Base-by-base conservation (phyloP, 2,113 vertebrate genomes). In the Rhabdomys dilectus region DNA sequence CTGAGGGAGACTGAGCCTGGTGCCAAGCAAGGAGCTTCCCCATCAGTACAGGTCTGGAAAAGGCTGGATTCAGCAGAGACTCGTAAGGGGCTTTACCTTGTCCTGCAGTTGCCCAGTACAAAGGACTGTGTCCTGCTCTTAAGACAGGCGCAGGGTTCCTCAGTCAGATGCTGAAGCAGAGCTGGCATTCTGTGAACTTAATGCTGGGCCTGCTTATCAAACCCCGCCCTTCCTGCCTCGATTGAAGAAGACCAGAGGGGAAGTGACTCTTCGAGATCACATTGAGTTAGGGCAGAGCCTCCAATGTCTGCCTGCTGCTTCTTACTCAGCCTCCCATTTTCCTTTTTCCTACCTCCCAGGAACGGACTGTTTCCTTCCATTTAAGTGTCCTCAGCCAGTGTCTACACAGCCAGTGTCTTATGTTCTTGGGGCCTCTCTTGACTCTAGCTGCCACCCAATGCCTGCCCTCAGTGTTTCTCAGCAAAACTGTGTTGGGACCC, bases 21-120 rank as follows among this genome's bases (percentile, higher is more conserved):
- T 0, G 0, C 0, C 0, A 10, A 15, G 66, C 31, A 17, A 4
- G 0, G 0, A 34, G 39, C 39, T 45, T 58, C 2, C 66, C 8
- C 21, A 16, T 8, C 31, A 45, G 31, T 1, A 8, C 12, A 11
- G 0, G 51, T 53, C 86, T 42, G 3, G 12, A 10, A 22, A 56
- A 48, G 72, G 16, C 31, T 26, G 3, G n/a, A 48, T 19, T 90
- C 6, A 17, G 42, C 26, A 58, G 34, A 56, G 66, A 73, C n/a
- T 2, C 51, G 10, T 56, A 15, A 70, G 21, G 36, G 86, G 13
- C 7, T 15, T 62, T 16, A 31, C 36, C 72, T 36, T 45, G 87
- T 48, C 12, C 13, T 3, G 36, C 0, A 5, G 0, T 36, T 21
- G 3, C 17, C 68, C 36, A 31, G 4, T 53, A 36, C 68, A 16